phyloP scores from a whole-genome alignment of 2,113 vertebrate species.

The Dromiciops gliroides region DNA sequence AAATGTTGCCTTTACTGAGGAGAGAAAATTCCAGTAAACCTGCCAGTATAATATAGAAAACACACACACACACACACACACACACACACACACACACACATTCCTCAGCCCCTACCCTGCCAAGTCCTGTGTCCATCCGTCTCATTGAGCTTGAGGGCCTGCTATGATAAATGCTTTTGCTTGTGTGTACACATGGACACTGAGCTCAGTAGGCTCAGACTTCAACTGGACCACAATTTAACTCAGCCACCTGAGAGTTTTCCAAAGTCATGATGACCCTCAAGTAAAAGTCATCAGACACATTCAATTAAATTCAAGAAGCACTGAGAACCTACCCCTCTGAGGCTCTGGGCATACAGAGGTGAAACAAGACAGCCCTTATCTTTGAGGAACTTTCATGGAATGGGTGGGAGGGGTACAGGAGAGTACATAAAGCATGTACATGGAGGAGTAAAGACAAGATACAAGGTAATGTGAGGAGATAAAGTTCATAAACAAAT shows the following conservation, averaged over 20 bases:
- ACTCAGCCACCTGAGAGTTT: not conserved
- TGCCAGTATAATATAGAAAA: not conserved
- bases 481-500: not conserved
- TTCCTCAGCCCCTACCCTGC: not conserved
- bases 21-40: not conserved
- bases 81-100: not conserved
- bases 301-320: not conserved
- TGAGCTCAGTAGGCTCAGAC: not conserved
- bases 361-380: not conserved
- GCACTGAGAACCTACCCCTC: not conserved
- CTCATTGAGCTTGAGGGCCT: not conserved
- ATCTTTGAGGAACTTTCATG: not conserved
- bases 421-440: not conserved
- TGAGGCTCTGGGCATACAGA: not conserved
- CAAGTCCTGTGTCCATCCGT: not conserved
- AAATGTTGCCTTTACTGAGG: not conserved
- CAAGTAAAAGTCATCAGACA: not conserved
- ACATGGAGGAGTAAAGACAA: not conserved
- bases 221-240: not conserved
- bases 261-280: not conserved
- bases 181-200: not conserved
- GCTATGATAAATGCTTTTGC: not conserved
- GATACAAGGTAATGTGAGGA: not conserved
- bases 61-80: not conserved
- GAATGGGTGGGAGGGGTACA: no score